These are phyloP conservation scores for Corythornis vintsioides DNA, from an alignment of 2,113 vertebrate species.

Conservation along the genomic window DNA sequence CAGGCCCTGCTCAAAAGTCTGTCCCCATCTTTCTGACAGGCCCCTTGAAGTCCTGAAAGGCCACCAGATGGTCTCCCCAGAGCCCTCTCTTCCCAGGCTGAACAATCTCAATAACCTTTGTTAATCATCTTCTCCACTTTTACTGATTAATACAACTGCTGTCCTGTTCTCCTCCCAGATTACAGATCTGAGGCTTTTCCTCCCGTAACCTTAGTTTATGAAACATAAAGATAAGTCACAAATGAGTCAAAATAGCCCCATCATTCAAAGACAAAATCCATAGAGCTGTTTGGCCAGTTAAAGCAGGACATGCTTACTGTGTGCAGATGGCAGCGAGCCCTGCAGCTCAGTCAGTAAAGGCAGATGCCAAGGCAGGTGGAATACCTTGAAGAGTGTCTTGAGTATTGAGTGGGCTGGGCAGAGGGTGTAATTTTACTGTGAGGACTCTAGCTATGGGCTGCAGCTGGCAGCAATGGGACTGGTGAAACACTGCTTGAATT, in stretches of 20 bases:
- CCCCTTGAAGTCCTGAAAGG: background rate
- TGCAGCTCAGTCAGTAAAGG: background rate
- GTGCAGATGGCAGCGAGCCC: background rate
- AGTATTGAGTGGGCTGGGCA: background rate
- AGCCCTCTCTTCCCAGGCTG: background rate
- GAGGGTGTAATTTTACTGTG: background rate
- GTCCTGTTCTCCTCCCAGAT: background rate
- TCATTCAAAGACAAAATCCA: background rate
- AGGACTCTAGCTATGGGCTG: background rate
- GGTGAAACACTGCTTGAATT: background rate
- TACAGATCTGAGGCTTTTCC: background rate
- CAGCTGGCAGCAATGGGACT: background rate
- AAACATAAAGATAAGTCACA: background rate
- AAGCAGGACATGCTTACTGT: background rate
- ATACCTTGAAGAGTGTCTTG: background rate
- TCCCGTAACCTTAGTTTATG: background rate
- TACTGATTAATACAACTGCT: background rate
- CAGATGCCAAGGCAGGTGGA: background rate
- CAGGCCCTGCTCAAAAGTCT: background rate
- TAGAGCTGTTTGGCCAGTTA: background rate
- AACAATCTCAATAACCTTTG: background rate
- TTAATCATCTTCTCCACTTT: background rate
- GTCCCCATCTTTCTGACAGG: background rate
- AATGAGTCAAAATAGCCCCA: background rate
- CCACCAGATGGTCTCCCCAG: background rate